phyloP scores from a whole-genome alignment of 2,797 vertebrate species.

The Yasuhikotakia modesta region DNA sequence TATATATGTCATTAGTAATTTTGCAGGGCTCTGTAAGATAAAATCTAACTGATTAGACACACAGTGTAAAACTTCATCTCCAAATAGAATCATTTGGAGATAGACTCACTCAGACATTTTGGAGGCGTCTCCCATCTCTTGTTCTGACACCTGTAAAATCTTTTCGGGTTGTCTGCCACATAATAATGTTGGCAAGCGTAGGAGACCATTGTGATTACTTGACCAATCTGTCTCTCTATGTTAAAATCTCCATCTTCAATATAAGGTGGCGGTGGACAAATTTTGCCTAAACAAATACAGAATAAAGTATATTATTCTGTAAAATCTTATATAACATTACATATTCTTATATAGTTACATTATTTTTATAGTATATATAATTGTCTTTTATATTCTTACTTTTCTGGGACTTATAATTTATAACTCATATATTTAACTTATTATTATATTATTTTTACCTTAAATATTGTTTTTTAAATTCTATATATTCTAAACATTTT shows the following conservation, averaged over 20 bases:
- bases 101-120: slow-evolving; percentile 26
- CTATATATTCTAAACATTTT: too few relatives aligned
- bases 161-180: neutral
- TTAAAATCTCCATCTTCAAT: neutral
- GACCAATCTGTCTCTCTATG: fast-evolving
- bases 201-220: neutral
- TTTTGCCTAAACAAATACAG: neutral
- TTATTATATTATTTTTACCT: too few relatives aligned
- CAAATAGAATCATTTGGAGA: neutral
- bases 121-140: slow-evolving; percentile 22
- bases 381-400: too few relatives aligned
- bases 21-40: slow-evolving; percentile 9
- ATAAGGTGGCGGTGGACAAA: neutral
- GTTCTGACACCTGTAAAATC: neutral
- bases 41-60: neutral
- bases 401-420: too few relatives aligned
- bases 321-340: too few relatives aligned
- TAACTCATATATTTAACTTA: too few relatives aligned
- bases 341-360: too few relatives aligned
- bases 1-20: neutral
- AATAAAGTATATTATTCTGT: too few relatives aligned
- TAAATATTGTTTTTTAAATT: too few relatives aligned
- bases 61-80: too few relatives aligned
- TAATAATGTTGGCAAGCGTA: slow-evolving; percentile 18
- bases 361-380: too few relatives aligned